Evolutionary conservation across 2,888 invertebrate genomes (phyloP), one percentile per base, ranked within the genome.

Genomic region (Thyatira batis): DNA sequence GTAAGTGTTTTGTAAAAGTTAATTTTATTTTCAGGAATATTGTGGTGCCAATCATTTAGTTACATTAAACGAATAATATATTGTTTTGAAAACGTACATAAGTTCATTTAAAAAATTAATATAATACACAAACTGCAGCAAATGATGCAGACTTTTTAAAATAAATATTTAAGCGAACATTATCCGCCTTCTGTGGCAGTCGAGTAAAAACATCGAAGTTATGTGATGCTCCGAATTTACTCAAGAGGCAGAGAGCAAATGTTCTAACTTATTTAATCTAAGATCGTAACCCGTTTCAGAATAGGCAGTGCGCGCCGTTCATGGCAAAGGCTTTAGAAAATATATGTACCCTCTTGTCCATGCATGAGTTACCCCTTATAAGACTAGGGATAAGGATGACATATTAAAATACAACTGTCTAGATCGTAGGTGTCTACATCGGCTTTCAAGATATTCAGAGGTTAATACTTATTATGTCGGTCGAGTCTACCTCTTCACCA

Each of bases 1-100:
- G 95, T 95, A 82, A 92, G 89, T 83, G 62, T 28, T 39, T 21
- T 33, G 17, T 48, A 13, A 23, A 48, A 25, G 23, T 50, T 11
- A 30, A 20, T 20, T 45, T 25, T n/a, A 5, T 23, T 45, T 13
- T 45, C 8, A 13, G 25, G 23, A 13, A 23, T 2, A n/a, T 5
- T 44, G 10, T 4, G 20, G 20, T n/a, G 6, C 20, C 6, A n/a
- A 44, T 17, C 20, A 20, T 20, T 44, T 8, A 6, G 11, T 11
- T 1, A 30, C 10, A 30, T 30, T n/a, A n/a, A n/a, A n/a, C n/a
- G n/a, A n/a, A n/a, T n/a, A n/a, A n/a, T n/a, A 33, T 2, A 10
- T 33, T 33, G 33, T n/a, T 33, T 33, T 33, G 33, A 33, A 33
- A n/a, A n/a, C n/a, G n/a, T n/a, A n/a, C n/a, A n/a, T n/a, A n/a